Evolutionary conservation across 2,797 vertebrate species (phyloP), one percentile per base, ranked within the genome.

Genomic region (Sebastes steindachneri): DNA sequence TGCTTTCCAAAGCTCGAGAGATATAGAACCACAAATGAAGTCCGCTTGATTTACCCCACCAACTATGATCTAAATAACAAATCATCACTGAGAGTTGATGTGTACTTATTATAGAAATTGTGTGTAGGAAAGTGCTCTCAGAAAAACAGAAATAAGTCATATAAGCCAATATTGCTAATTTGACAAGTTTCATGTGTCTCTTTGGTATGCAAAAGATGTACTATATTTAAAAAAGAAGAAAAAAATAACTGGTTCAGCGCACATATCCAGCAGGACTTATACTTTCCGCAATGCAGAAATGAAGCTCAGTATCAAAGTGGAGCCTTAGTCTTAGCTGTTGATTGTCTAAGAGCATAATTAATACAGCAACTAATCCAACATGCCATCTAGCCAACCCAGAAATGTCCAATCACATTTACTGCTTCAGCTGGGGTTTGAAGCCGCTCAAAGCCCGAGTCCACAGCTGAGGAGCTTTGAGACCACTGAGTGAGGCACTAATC

Each of bases 331-430:
- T 92, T 91, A 91, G 92, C 91, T 87, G 86, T 92, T 91, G 90
- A 93, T 95, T 94, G 94, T 95, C 91, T 92, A 88, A 91, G 80
- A 92, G 90, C 81, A 89, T 93, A 94, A 95, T 95, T 95, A 94
- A 95, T 89, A 93, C 85, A 85, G 88, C 79, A 73, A 83, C 90
- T 94, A 93, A 94, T 93, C 91, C 93, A 94, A 91, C 86, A 76
- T 73, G 92, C 91, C 93, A 94, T 94, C 93, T 87, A 77, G 87
- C 88, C 94, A 95, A 95, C 94, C 94, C 88, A 95, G 92, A 95
- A 94, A 93, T 66, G 93, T 95, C 94, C 90, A 82, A 93, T 88
- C 94, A 92, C 86, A 95, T 94, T 94, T 91, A 79, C 68, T 64
- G 74, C 91, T 89, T 87, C 83, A 77, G 79, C 65, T 82, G 28